Evolutionary conservation across 2,797 vertebrate genomes (phyloP).

Genomic region (Parambassis ranga): DNA sequence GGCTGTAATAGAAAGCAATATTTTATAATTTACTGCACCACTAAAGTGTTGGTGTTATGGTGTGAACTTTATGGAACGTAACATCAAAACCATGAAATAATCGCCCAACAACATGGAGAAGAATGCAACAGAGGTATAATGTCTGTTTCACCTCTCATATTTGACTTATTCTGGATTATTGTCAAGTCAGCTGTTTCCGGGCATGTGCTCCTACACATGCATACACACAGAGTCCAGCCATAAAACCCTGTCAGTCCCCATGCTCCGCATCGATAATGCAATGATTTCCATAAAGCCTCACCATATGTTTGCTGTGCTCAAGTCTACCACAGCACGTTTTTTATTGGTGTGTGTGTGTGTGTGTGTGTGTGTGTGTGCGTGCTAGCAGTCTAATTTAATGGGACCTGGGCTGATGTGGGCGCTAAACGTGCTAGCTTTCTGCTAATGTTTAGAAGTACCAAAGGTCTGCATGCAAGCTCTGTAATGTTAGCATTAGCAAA

Average conservation of each 20-base stretch:
- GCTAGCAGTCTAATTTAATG: too few species aligned
- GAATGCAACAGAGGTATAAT: neutral
- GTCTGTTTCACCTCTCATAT: neutral
- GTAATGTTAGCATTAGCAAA: too few species aligned
- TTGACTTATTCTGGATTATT: slow-evolving; percentile 9
- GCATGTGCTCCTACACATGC: neutral
- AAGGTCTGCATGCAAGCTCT: too few species aligned
- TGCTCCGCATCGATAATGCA: slow-evolving; percentile 20
- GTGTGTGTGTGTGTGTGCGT: neutral
- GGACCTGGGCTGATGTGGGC: too few species aligned
- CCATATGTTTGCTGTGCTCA: neutral
- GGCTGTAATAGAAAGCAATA: too few species aligned
- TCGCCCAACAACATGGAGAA: too few species aligned
- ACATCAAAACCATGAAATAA: too few species aligned
- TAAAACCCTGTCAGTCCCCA: slow-evolving; percentile 1
- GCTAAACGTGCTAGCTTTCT: too few species aligned
- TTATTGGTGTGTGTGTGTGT: slow-evolving; percentile 3
- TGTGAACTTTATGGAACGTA: too few species aligned
- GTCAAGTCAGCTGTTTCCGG: slow-evolving; percentile 7
- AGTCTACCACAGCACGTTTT: neutral
- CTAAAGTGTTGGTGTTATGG: too few species aligned
- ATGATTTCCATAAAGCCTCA: slow-evolving; percentile 19
- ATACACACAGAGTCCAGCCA: neutral
- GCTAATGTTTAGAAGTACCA: too few species aligned
- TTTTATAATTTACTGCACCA: too few species aligned